phyloP scores from a whole-genome alignment of 2,888 invertebrate genomes.

The Lepas anatifera region DNA sequence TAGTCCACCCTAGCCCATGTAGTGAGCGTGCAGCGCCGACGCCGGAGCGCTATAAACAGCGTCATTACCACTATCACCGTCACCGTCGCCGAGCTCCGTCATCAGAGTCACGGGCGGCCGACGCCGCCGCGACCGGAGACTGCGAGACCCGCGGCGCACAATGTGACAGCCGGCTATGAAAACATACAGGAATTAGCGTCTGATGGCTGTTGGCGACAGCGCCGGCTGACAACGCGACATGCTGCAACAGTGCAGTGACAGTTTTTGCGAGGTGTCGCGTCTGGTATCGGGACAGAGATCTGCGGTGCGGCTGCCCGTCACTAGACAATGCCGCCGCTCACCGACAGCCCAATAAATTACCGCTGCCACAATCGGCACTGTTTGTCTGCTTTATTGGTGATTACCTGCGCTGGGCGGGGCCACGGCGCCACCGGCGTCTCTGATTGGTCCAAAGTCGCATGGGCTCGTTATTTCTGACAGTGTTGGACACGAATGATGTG shows the following conservation, averaged over 20 bases:
- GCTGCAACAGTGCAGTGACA: not conserved
- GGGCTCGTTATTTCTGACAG: not conserved
- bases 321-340: not conserved
- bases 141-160: no score
- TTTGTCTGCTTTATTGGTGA: conserved; percentile 4
- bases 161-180: conserved; percentile 6
- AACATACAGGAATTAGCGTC: not conserved
- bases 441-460: not conserved
- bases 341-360: not conserved
- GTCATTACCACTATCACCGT: no score
- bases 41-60: no score
- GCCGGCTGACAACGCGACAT: not conserved
- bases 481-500: not conserved
- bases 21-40: no score
- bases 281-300: not conserved
- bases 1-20: no score
- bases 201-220: not conserved
- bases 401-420: not conserved
- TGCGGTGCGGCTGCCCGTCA: not conserved
- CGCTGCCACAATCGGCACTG: not conserved
- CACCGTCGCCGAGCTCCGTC: no score
- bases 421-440: no score
- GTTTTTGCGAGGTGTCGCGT: not conserved
- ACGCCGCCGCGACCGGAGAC: no score
- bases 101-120: no score